phyloP scores from a whole-genome alignment of 2,797 vertebrate genomes.

The Acrocephalus scirpaceus region DNA sequence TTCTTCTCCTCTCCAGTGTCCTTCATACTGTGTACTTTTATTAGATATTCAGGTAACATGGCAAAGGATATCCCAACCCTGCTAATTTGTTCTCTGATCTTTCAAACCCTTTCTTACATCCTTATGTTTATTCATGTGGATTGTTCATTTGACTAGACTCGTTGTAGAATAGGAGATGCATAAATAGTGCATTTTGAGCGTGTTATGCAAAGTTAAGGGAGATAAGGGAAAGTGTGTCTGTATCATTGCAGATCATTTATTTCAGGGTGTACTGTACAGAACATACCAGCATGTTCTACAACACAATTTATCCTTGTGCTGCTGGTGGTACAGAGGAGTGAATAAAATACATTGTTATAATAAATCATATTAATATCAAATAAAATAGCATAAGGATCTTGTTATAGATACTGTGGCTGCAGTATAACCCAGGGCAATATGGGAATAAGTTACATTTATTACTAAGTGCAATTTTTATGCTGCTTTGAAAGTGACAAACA shows the following conservation, averaged over 20 bases:
- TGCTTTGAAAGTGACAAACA: slow-evolving; percentile 50
- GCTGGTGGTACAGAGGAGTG: slow-evolving; percentile 4
- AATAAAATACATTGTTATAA: slow-evolving; percentile 32
- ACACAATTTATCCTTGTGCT: slow-evolving; percentile 6
- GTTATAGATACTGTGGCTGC: slow-evolving; percentile 1
- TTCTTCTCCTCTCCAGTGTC: neutral
- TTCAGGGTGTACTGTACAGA: neutral
- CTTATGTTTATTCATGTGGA: slow-evolving; percentile 8
- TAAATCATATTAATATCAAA: slow-evolving; percentile 28
- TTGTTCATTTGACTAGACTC: neutral
- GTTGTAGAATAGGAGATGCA: neutral
- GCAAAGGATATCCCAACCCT: neutral
- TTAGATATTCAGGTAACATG: neutral
- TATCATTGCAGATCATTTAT: slow-evolving; percentile 28
- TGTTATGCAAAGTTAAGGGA: neutral
- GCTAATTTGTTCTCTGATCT: neutral
- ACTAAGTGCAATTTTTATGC: slow-evolving; percentile 16
- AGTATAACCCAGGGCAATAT: slow-evolving; percentile 4
- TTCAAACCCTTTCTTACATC: neutral
- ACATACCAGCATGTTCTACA: neutral
- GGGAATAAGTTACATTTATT: slow-evolving; percentile 22
- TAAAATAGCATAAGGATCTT: slow-evolving; percentile 19
- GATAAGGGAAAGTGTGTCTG: neutral
- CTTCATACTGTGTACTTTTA: neutral
- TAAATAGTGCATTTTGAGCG: neutral